These are phyloP conservation scores for Cynopterus sphinx DNA, from an alignment of 2,797 vertebrate genomes.

Conservation along the genomic window DNA sequence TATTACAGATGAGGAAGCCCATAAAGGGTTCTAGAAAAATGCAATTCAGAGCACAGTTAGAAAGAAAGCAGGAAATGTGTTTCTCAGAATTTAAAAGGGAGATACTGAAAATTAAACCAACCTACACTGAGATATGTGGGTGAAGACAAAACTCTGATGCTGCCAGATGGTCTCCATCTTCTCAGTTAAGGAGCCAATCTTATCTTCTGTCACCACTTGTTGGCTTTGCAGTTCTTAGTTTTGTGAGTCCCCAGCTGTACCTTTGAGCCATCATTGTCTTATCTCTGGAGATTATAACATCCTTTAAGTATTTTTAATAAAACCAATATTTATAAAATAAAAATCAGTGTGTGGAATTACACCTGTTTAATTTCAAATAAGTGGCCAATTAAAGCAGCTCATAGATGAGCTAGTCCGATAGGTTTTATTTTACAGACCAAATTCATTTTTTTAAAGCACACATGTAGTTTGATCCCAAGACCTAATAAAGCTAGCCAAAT, in stretches of 20 bases:
- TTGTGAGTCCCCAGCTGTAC: neutral
- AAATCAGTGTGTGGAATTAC: constrained; percentile 13
- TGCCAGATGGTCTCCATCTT: neutral
- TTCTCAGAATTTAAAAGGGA: neutral
- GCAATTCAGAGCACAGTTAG: neutral
- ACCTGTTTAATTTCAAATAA: constrained; percentile 49
- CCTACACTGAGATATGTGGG: neutral
- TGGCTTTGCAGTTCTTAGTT: neutral
- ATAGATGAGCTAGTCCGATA: neutral
- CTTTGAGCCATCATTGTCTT: neutral
- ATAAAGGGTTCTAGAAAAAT: neutral
- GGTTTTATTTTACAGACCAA: constrained; percentile 3
- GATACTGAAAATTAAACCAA: neutral
- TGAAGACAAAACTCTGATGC: neutral
- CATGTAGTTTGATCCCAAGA: neutral
- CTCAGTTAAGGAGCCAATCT: neutral
- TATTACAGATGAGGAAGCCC: neutral
- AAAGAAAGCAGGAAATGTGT: neutral
- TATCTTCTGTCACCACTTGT: neutral
- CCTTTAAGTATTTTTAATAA: constrained; percentile 3
- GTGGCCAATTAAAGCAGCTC: neutral
- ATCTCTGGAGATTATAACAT: neutral
- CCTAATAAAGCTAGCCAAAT: constrained; percentile 34
- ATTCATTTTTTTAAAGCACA: neutral
- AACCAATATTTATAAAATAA: neutral